Evolutionary conservation across 1,140 invertebrate species (phyloP).

Genomic region (Drosophila aff.): DNA sequence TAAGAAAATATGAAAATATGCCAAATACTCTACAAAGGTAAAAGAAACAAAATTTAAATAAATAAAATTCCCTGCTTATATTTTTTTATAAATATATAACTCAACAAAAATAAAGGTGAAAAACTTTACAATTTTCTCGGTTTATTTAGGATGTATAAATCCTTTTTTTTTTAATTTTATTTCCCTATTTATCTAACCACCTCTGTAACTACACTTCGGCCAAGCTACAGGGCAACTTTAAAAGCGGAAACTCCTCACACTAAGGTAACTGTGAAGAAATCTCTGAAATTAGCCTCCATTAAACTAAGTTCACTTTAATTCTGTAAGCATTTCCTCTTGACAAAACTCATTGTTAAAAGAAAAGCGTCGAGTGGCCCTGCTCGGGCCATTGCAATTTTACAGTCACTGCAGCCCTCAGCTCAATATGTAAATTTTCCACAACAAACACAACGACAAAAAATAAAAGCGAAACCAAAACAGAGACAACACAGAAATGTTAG

Average conservation of each 20-base stretch:
- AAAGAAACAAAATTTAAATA: too few relatives aligned
- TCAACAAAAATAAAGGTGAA: too few relatives aligned
- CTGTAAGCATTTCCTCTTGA: constrained; percentile 26
- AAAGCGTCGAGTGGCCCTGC: constrained; percentile 5
- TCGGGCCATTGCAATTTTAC: constrained; percentile 29
- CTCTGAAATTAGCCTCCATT: constrained; percentile 35
- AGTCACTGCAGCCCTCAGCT: constrained; percentile 29
- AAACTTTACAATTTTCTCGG: neutral
- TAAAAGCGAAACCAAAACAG: constrained; percentile 39
- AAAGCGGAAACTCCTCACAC: constrained; percentile 23
- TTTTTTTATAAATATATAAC: too few relatives aligned
- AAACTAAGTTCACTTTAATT: constrained; percentile 31
- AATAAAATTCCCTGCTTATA: too few relatives aligned
- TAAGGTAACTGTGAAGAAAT: constrained; percentile 34
- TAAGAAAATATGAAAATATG: neutral
- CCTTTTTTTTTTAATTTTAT: neutral
- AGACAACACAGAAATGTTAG: constrained; percentile 51
- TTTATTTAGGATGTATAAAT: neutral
- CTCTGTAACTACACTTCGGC: neutral
- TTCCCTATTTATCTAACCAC: neutral
- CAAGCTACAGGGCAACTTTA: constrained; percentile 10
- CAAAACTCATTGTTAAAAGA: constrained; percentile 28
- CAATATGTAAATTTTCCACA: constrained; percentile 66
- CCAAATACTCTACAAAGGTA: too few relatives aligned
- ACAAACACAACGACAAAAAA: neutral